phyloP scores from a whole-genome alignment of 2,113 vertebrate genomes.

The Hippocampus comes region DNA sequence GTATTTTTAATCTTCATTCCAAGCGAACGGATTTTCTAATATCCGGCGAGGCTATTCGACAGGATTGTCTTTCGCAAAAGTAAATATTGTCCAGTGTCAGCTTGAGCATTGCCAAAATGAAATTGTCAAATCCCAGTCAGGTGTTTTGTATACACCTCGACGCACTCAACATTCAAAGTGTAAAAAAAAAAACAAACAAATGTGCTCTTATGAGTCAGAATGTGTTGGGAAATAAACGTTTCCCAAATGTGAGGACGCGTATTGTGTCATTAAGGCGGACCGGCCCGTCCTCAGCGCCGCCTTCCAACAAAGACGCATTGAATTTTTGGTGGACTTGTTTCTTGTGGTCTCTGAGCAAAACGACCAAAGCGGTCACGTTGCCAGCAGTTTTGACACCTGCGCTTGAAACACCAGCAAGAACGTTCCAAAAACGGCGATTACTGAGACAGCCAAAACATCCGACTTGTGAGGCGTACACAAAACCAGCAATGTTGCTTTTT shows the following conservation, averaged over 20 bases:
- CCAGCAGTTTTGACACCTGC: not conserved
- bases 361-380: constrained; percentile 3
- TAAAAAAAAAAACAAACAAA: no score
- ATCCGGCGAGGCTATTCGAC: not conserved
- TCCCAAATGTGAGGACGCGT: not conserved
- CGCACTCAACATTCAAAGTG: no score
- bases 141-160: not conserved
- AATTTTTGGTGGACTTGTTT: not conserved
- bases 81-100: not conserved
- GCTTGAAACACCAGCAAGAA: constrained; percentile 25
- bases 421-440: constrained; percentile 5
- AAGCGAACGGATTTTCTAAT: not conserved
- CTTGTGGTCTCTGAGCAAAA: constrained; percentile 14
- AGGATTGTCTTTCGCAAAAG: no score
- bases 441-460: not conserved
- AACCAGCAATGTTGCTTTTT: constrained; percentile 13
- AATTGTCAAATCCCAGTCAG: not conserved
- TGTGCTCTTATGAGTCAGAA: not conserved
- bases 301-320: constrained; percentile 14
- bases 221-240: not conserved
- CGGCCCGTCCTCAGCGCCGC: constrained; percentile 10
- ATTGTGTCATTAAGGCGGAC: not conserved
- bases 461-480: constrained; percentile 17
- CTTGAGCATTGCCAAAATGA: not conserved
- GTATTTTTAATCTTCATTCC: constrained; percentile 10